Evolutionary conservation across 2,797 vertebrate species (phyloP).

Genomic region (Falco cherrug): DNA sequence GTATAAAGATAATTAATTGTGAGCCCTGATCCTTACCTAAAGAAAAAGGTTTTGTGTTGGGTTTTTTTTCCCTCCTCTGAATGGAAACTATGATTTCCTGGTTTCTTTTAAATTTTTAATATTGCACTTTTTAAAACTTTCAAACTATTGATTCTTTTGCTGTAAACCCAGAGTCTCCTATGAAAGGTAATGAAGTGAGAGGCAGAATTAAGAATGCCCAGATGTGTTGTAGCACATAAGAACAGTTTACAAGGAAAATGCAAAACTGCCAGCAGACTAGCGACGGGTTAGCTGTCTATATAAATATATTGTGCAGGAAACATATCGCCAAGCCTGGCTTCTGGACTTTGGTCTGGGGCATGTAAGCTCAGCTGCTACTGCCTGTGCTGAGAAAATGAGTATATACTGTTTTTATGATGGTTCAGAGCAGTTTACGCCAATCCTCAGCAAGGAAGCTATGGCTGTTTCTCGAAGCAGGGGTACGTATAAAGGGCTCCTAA

Average conservation of each 20-base stretch:
- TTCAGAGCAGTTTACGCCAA: background rate
- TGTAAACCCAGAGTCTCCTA: slow-evolving; percentile 57
- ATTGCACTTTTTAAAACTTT: slow-evolving; percentile 63
- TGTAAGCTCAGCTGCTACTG: background rate
- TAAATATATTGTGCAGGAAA: slow-evolving; percentile 59
- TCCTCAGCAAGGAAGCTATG: background rate
- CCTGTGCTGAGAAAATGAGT: slow-evolving; percentile 8
- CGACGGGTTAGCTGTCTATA: slow-evolving; percentile 32
- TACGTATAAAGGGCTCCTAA: background rate
- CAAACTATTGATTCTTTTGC: slow-evolving; percentile 58
- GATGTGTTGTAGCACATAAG: slow-evolving; percentile 60
- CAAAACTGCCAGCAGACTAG: slow-evolving; percentile 61
- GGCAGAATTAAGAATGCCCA: slow-evolving; percentile 68
- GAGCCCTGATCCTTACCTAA: background rate
- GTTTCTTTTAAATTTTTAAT: slow-evolving; percentile 66
- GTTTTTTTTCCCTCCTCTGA: background rate
- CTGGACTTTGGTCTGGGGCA: slow-evolving; percentile 26
- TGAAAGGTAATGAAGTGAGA: slow-evolving; percentile 73
- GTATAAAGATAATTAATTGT: slow-evolving; percentile 37
- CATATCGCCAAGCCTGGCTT: background rate
- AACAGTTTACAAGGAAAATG: slow-evolving; percentile 62
- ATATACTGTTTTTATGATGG: background rate
- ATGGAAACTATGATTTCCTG: slow-evolving; percentile 60
- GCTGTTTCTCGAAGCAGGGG: background rate
- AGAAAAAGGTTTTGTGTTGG: slow-evolving; percentile 34